Evolutionary conservation across 1,140 invertebrate genomes (phyloP), one percentile per base, ranked within the genome.

Genomic region (Leptinotarsa undecemlineata): DNA sequence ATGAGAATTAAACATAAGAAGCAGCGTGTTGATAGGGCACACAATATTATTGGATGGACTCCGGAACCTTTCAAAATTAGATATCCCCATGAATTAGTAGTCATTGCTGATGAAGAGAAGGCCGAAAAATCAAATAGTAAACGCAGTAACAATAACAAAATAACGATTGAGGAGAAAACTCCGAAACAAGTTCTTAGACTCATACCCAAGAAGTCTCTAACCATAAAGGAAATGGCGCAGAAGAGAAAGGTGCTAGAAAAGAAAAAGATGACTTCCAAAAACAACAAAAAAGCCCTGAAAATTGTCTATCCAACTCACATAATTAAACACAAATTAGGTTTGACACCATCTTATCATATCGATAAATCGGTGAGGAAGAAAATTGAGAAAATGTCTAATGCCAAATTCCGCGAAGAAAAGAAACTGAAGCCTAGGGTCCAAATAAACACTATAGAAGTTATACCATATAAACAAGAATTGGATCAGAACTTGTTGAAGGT

Each of bases 301-400:
- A 69, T 51, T 60, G 64, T n/a, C 0, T 78, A 78, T 48, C 77
- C 77, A 6, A 75, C 77, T n/a, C 77, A 78, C 57, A 73, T 63
- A 8, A 42, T 68, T 5, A 75, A 75, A 21, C 74, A 78, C 48
- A 73, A 75, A 21, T 51, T 42, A 20, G 5, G 75, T 3, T 67
- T 64, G 63, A 17, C 20, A 33, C 15, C 20, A 5, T 20, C 63
- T 33, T 64, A 20, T 33, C 63, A 64, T 21, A 21, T 64, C 20
- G 63, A 21, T 23, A 20, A 64, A 33, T 23, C 20, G 14, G 20
- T 20, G 26, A 21, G 63, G 17, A 57, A 57, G n/a, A 57, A 57
- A 57, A 57, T 57, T 57, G 51, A 57, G n/a, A 57, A 57, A 57
- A 17, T 17, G 15, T 57, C 51, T 19, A 15, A 57, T 57, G 15